Evolutionary conservation across 2,888 invertebrate genomes (phyloP).

Genomic region (Drosophila subsilvestris): DNA sequence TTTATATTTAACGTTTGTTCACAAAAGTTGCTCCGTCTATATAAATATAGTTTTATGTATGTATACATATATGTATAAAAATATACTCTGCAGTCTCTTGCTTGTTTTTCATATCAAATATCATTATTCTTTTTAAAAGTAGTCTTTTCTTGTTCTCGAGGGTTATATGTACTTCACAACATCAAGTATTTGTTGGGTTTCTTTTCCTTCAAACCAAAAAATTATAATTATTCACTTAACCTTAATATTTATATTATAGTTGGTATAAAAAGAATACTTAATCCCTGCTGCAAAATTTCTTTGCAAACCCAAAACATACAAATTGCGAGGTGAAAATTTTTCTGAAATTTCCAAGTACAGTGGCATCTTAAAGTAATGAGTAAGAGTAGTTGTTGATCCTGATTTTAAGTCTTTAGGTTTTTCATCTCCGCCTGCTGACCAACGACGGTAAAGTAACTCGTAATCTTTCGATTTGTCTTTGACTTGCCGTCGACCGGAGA

Average conservation of each 20-base stretch:
- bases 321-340: conserved; percentile 62
- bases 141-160: conserved; percentile 64
- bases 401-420: conserved; percentile 71
- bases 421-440: conserved; percentile 79
- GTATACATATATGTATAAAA: conserved; percentile 23
- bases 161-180: conserved; percentile 29
- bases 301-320: conserved; percentile 41
- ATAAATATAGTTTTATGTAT: conserved; percentile 28
- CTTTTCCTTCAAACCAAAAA: conserved; percentile 5
- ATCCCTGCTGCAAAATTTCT: conserved; percentile 69
- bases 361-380: conserved; percentile 68
- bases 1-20: conserved; percentile 34
- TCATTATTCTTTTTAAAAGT: conserved; percentile 70
- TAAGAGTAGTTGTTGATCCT: conserved; percentile 53
- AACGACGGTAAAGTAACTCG: conserved; percentile 81
- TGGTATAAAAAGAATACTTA: conserved; percentile 68
- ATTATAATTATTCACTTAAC: conserved; percentile 11
- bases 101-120: conserved; percentile 48
- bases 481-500: conserved; percentile 52
- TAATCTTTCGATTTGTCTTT: conserved; percentile 76
- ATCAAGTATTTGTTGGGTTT: conserved; percentile 1
- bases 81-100: conserved; percentile 68
- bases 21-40: conserved; percentile 39
- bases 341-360: conserved; percentile 59
- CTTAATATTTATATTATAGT: conserved; percentile 25